Conservation (phyloP, 1,140 invertebrate species). For the Heliconius eleuchia region DNA sequence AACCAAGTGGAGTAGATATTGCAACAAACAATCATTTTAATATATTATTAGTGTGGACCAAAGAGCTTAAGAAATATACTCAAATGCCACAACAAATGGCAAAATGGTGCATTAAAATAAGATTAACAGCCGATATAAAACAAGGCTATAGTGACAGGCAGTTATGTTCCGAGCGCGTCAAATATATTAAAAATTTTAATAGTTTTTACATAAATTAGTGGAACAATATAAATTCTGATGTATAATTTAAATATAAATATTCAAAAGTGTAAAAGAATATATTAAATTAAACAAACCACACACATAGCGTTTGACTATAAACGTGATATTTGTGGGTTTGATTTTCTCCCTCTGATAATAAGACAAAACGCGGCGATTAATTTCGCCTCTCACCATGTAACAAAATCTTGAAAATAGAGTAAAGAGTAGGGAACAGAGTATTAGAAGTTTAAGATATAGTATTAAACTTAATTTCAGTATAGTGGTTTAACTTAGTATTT, state of each 20-base stretch:
- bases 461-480: no score
- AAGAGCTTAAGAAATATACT: constrained; percentile 16
- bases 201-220: neutral
- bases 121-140: constrained; percentile 27
- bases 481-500: no score
- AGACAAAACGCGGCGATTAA: no score
- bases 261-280: neutral
- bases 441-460: no score
- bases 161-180: neutral
- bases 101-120: constrained; percentile 22
- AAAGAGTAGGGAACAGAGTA: no score
- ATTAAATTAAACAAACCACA: no score
- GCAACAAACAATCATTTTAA: constrained; percentile 5
- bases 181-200: neutral
- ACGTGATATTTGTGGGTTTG: no score
- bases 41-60: constrained; percentile 9
- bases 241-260: neutral
- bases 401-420: no score
- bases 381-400: no score
- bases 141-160: constrained; percentile 20
- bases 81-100: constrained; percentile 33
- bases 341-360: no score
- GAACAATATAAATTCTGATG: neutral
- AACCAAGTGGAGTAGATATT: neutral
- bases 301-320: neutral